phyloP scores from a whole-genome alignment of 2,797 vertebrate species.

The Tamandua tetradactyla region DNA sequence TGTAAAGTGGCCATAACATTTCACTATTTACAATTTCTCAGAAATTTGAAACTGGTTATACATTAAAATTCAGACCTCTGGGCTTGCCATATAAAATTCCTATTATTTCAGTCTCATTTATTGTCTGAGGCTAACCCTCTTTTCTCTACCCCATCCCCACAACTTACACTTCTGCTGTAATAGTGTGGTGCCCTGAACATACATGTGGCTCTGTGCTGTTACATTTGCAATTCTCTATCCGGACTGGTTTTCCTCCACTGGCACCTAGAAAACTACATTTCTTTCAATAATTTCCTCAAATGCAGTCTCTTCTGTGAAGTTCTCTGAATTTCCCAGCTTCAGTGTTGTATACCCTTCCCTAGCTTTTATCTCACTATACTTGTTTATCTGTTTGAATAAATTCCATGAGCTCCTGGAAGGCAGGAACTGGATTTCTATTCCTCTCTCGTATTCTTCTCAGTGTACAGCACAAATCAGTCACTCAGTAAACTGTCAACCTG shows the following conservation, averaged over 20 bases:
- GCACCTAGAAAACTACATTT: neutral
- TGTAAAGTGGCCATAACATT: neutral
- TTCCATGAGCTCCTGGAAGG: neutral
- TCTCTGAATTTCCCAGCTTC: neutral
- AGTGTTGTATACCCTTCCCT: neutral
- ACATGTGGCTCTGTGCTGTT: neutral
- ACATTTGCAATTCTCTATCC: neutral
- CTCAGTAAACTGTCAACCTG: neutral
- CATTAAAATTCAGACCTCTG: neutral
- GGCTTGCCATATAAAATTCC: neutral
- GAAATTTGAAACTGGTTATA: neutral
- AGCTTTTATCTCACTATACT: neutral
- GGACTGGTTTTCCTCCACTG: neutral
- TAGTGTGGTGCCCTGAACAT: neutral
- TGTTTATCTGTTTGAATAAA: neutral
- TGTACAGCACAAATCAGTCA: neutral
- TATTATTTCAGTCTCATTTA: neutral
- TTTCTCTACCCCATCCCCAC: rapidly evolving
- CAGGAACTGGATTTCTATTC: neutral
- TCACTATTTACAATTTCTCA: neutral
- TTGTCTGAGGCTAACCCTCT: neutral
- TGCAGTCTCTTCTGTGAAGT: neutral
- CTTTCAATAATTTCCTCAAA: neutral
- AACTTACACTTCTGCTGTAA: neutral
- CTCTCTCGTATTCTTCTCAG: neutral